A percentile compares a stretch with the other conserved stretches of the same genome.
Conservation (phyloP, 37 sponge, comb jelly and placozoan genomes). For the Spongilla lacustris region DNA sequence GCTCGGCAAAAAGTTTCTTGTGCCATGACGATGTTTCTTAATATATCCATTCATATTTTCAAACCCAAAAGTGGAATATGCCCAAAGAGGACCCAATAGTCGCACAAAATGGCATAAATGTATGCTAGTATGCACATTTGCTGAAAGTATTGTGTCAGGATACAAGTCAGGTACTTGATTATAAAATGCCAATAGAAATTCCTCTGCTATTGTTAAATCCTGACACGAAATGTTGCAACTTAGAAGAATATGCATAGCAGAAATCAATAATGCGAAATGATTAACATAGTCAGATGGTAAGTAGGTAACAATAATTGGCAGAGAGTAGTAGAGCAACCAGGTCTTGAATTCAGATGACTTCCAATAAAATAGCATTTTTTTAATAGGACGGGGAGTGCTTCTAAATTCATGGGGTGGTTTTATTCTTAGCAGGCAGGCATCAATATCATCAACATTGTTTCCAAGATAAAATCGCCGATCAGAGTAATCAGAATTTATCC, state of each 20-base stretch:
- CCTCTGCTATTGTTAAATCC: not conserved
- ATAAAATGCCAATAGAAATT: not conserved
- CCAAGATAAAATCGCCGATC: too few species aligned
- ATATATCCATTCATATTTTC: too few species aligned
- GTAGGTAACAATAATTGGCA: not conserved
- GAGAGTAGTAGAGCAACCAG: not conserved
- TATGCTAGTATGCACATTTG: too few species aligned
- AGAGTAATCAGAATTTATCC: too few species aligned
- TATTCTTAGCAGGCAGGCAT: not conserved
- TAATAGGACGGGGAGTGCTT: not conserved
- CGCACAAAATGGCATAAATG: too few species aligned
- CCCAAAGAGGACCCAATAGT: too few species aligned
- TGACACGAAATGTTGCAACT: not conserved
- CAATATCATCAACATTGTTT: not conserved
- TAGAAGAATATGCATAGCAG: conserved; percentile 9
- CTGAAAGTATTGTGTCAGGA: too few species aligned
- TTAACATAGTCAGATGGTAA: conserved; percentile 7
- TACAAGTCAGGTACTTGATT: too few species aligned
- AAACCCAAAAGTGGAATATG: too few species aligned
- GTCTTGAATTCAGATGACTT: conserved; percentile 15
- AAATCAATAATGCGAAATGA: not conserved
- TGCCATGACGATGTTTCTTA: too few species aligned
- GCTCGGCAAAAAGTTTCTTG: too few species aligned
- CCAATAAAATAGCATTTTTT: not conserved
- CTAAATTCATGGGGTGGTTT: conserved; percentile 17